These are phyloP conservation scores for Drosophila eugracilis DNA, from an alignment of 1,140 invertebrate genomes.

Conservation along the genomic window DNA sequence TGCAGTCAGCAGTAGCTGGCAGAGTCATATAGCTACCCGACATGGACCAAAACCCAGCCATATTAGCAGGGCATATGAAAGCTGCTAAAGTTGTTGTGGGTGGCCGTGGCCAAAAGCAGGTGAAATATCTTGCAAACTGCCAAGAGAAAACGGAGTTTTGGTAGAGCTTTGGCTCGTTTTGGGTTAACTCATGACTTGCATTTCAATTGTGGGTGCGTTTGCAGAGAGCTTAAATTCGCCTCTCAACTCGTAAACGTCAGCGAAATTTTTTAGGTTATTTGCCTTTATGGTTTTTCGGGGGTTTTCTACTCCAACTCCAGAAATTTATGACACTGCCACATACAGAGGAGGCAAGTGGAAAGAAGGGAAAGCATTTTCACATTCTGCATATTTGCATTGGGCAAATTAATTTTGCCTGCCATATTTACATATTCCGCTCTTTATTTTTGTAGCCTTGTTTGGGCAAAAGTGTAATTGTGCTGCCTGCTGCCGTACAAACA, in stretches of 20 bases:
- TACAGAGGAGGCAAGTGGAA: slow-evolving; percentile 1
- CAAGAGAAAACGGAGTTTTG: slow-evolving; percentile 15
- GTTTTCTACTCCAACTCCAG: slow-evolving; percentile 12
- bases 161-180: neutral
- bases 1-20: slow-evolving; percentile 68
- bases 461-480: slow-evolving; percentile 25
- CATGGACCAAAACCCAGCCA: slow-evolving; percentile 60
- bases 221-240: slow-evolving; percentile 17
- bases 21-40: slow-evolving; percentile 60
- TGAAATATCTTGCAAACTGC: slow-evolving; percentile 76
- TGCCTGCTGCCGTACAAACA: slow-evolving; percentile 28
- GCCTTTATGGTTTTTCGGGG: slow-evolving; percentile 27
- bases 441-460: slow-evolving; percentile 5
- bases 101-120: slow-evolving; percentile 43
- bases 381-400: slow-evolving; percentile 50
- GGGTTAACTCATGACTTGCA: slow-evolving; percentile 38
- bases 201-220: slow-evolving; percentile 16
- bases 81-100: slow-evolving; percentile 8
- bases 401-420: slow-evolving; percentile 50
- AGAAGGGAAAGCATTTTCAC: slow-evolving; percentile 12
- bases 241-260: slow-evolving; percentile 16
- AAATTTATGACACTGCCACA: slow-evolving; percentile 38
- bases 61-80: slow-evolving; percentile 63
- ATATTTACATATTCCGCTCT: slow-evolving; percentile 32
- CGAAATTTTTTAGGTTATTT: slow-evolving; percentile 37